Percentiles rank a stretch among this genome's conserved stretches.
phyloP scores from a whole-genome alignment of 2,888 invertebrate genomes.

The Thymelicus acteon region DNA sequence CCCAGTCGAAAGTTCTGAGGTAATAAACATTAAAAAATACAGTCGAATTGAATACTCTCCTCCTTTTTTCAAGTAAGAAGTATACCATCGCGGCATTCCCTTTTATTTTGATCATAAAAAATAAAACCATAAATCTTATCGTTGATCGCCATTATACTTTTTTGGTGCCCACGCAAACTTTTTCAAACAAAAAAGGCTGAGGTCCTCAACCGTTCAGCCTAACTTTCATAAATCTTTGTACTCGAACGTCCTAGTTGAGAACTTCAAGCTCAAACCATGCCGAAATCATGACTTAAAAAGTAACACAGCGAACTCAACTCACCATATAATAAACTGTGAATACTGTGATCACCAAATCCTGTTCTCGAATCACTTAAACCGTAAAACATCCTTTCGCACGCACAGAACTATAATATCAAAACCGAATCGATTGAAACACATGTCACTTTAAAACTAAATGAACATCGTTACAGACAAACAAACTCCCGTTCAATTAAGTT shows the following conservation, averaged over 20 bases:
- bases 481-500: slow-evolving; percentile 37
- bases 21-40: too few species aligned
- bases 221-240: slow-evolving; percentile 34
- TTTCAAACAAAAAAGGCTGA: slow-evolving; percentile 56
- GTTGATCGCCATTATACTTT: slow-evolving; percentile 34
- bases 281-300: slow-evolving; percentile 27
- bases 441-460: slow-evolving; percentile 44
- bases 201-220: slow-evolving; percentile 56
- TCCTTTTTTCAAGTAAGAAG: too few species aligned
- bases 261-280: slow-evolving; percentile 14
- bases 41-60: too few species aligned
- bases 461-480: slow-evolving; percentile 24
- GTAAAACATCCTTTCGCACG: slow-evolving; percentile 59
- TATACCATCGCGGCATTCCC: slow-evolving; percentile 28
- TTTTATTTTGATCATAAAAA: slow-evolving; percentile 33
- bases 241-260: not conserved
- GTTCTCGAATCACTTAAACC: slow-evolving; percentile 53
- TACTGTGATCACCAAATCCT: slow-evolving; percentile 58
- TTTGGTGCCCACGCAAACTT: slow-evolving; percentile 58
- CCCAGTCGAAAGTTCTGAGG: too few species aligned
- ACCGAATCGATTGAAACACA: slow-evolving; percentile 49
- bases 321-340: slow-evolving; percentile 59
- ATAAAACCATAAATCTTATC: slow-evolving; percentile 35
- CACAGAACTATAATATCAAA: slow-evolving; percentile 58
- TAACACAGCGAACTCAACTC: slow-evolving; percentile 46